A percentile compares a stretch with the other conserved stretches of the same genome.
These are phyloP conservation scores for Microcebus jonahi DNA, from an alignment of 2,113 vertebrate species.

Conservation along the genomic window DNA sequence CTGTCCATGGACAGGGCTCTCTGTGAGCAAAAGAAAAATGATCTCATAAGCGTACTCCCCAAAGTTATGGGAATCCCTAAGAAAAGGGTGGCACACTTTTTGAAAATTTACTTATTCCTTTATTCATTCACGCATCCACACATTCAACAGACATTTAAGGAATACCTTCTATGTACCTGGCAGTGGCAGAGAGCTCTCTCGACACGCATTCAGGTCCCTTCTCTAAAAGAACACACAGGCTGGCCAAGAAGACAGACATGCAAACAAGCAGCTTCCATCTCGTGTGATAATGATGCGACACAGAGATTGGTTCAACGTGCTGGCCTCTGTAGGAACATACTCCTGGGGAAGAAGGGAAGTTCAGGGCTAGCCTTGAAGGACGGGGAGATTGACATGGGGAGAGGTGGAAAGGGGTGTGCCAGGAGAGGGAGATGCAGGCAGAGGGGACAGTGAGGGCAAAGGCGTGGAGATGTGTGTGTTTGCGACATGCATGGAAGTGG, in stretches of 20 bases:
- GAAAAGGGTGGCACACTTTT: background rate
- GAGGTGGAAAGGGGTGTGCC: background rate
- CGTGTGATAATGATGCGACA: too few species aligned
- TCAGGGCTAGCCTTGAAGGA: background rate
- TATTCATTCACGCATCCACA: background rate
- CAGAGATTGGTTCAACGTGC: background rate
- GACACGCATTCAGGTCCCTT: background rate
- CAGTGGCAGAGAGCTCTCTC: background rate
- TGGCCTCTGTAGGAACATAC: background rate
- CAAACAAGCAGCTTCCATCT: background rate
- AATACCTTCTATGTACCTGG: background rate
- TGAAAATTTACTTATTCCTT: background rate
- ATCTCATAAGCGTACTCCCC: background rate
- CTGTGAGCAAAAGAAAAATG: background rate
- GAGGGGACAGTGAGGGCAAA: rapidly evolving
- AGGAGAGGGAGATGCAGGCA: too few species aligned
- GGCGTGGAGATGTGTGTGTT: rapidly evolving
- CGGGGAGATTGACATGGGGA: background rate
- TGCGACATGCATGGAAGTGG: rapidly evolving
- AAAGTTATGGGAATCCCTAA: background rate
- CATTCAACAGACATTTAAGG: background rate
- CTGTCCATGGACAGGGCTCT: background rate
- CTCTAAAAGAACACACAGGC: background rate
- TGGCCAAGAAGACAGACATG: background rate
- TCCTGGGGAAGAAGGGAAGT: background rate